Evolutionary conservation across 2,888 invertebrate species (phyloP).

Genomic region (Poecilus cupreus): DNA sequence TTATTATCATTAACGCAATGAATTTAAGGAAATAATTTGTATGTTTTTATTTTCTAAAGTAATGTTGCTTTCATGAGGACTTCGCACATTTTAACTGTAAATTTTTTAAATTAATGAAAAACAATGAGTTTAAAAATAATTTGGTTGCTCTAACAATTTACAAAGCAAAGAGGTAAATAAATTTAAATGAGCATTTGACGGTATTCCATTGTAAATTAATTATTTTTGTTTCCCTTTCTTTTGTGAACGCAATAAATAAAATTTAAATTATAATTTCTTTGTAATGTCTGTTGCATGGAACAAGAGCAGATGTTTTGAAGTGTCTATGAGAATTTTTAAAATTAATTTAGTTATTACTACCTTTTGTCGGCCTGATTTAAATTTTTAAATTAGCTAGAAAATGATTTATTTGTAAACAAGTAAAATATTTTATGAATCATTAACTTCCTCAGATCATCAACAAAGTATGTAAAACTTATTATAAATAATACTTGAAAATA

Average conservation of each 20-base stretch:
- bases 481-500: conserved; percentile 15
- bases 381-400: not conserved
- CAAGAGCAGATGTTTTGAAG: not conserved
- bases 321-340: not conserved
- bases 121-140: not conserved
- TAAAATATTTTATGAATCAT: conserved; percentile 21
- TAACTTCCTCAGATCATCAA: conserved; percentile 14
- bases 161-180: not conserved
- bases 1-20: not conserved
- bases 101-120: not conserved
- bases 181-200: not conserved
- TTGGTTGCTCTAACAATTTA: not conserved
- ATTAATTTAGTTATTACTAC: not conserved
- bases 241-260: not conserved
- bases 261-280: not conserved
- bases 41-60: not conserved
- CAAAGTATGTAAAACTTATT: conserved; percentile 27
- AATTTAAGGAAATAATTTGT: not conserved
- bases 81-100: not conserved
- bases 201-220: not conserved
- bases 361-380: conserved; percentile 8
- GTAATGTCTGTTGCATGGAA: not conserved
- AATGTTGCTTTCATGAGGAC: not conserved
- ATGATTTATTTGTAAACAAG: conserved; percentile 4
- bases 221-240: not conserved